Conservation (phyloP, 2,888 invertebrate genomes). For the Caenorhabditis sp. region DNA sequence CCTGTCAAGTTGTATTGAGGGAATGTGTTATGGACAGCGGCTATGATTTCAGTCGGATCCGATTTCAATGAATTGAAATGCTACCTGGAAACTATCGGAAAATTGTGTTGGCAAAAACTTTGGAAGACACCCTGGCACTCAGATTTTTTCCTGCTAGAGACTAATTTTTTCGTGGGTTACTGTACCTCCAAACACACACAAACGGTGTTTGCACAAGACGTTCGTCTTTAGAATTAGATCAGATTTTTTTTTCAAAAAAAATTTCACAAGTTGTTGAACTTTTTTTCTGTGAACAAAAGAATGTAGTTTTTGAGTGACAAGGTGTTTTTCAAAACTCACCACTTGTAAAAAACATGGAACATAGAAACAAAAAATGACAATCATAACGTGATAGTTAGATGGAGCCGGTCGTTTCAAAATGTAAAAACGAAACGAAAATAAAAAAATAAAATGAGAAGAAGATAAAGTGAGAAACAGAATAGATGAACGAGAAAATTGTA, state of each 20-base stretch:
- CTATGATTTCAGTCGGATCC: neutral
- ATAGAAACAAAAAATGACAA: neutral
- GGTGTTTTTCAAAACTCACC: too few species aligned
- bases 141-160: too few species aligned
- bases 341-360: neutral
- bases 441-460: neutral
- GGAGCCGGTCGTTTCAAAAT: neutral
- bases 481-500: neutral
- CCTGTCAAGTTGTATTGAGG: neutral
- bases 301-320: too few species aligned
- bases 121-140: too few species aligned
- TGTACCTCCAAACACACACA: too few species aligned
- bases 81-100: neutral
- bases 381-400: neutral
- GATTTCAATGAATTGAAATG: neutral
- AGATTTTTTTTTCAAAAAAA: too few species aligned
- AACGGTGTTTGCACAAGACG: too few species aligned
- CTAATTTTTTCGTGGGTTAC: too few species aligned
- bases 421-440: neutral
- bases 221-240: too few species aligned
- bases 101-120: too few species aligned
- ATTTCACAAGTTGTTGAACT: too few species aligned
- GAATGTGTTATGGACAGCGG: neutral
- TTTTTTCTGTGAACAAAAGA: too few species aligned
- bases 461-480: neutral